phyloP scores from a whole-genome alignment of 2,888 invertebrate genomes.

The Cryptocephalus primarius region DNA sequence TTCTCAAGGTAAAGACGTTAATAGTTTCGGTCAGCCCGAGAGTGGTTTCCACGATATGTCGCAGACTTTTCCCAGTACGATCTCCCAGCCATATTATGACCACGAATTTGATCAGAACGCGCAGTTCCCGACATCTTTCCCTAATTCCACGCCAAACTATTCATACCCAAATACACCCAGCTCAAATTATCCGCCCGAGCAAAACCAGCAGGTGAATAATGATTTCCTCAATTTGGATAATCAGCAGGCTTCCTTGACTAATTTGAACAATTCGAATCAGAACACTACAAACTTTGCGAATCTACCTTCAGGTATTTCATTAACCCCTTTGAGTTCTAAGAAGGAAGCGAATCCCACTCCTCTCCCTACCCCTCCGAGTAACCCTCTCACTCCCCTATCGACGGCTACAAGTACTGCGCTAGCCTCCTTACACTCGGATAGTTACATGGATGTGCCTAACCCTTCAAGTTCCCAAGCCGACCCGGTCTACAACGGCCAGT shows the following conservation, averaged over 20 bases:
- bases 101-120: conserved; percentile 20
- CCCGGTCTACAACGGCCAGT: neutral
- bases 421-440: conserved; percentile 6
- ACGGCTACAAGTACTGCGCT: conserved; percentile 3
- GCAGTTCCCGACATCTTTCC: conserved; percentile 16
- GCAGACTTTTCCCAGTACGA: conserved; percentile 17
- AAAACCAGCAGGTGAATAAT: conserved; percentile 8
- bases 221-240: conserved; percentile 18
- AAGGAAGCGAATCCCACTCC: conserved; percentile 5
- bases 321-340: conserved; percentile 11
- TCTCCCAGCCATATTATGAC: conserved; percentile 17
- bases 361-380: conserved; percentile 2
- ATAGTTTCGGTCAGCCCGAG: conserved; percentile 11
- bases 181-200: conserved; percentile 9
- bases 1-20: conserved; percentile 7
- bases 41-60: conserved; percentile 17
- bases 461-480: neutral
- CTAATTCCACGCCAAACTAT: conserved; percentile 13
- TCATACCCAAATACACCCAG: conserved; percentile 12
- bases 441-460: conserved; percentile 13
- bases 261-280: conserved; percentile 7
- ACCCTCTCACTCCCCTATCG: neutral
- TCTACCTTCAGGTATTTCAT: conserved; percentile 19
- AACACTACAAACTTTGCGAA: conserved; percentile 11
- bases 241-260: conserved; percentile 12